Conservation (phyloP, 2,888 invertebrate genomes). For the Nemotelus nigrinus region DNA sequence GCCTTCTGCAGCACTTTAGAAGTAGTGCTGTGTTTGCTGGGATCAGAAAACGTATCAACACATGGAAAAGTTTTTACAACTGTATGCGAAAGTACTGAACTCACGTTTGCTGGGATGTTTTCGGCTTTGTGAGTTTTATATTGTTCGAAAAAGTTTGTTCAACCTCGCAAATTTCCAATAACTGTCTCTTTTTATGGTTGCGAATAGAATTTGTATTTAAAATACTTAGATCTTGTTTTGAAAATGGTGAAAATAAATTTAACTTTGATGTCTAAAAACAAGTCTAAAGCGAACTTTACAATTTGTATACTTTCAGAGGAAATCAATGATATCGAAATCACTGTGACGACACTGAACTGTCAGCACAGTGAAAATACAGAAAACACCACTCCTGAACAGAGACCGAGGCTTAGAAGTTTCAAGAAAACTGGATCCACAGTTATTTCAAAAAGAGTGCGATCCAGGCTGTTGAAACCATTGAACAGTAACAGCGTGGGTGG, state of each 20-base stretch:
- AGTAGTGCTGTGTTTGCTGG: no score
- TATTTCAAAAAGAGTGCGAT: conserved; percentile 68
- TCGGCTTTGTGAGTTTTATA: no score
- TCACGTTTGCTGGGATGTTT: no score
- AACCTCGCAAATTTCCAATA: background rate
- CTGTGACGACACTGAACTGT: conserved; percentile 86
- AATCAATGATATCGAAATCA: conserved; percentile 87
- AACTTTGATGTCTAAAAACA: conserved; percentile 66
- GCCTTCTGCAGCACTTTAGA: no score
- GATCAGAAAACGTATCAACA: no score
- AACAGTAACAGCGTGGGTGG: conserved; percentile 60
- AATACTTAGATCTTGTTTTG: background rate
- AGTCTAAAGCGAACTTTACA: no score
- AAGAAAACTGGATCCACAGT: conserved; percentile 67
- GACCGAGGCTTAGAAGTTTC: conserved; percentile 65
- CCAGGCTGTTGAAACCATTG: conserved; percentile 68
- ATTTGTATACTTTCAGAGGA: conserved; percentile 68
- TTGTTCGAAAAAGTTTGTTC: background rate
- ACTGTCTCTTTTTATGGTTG: background rate
- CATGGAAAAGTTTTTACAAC: no score
- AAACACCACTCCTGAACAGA: conserved; percentile 62
- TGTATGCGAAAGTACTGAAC: no score
- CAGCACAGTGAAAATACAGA: conserved; percentile 66
- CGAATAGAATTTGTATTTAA: background rate
- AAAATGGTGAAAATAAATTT: background rate